Conservation (phyloP, 2,797 vertebrate species). For the Cheirogaleus major region DNA sequence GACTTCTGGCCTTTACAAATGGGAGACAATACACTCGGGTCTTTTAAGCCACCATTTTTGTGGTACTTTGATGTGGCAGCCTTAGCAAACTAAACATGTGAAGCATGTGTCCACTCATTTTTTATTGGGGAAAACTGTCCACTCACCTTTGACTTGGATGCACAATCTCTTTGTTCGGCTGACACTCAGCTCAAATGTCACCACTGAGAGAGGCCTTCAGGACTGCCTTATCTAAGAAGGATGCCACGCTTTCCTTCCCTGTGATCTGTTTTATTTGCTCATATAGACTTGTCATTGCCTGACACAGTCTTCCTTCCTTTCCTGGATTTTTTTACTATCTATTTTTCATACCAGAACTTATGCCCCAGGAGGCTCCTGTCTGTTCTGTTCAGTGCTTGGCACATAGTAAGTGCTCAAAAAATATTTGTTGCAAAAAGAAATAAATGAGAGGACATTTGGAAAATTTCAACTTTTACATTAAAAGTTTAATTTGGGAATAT, state of each 20-base stretch:
- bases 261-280: neutral
- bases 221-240: neutral
- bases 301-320: neutral
- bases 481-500: neutral
- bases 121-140: neutral
- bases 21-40: neutral
- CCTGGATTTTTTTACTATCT: conserved; percentile 38
- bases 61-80: neutral
- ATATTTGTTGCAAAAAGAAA: neutral
- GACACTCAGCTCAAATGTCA: neutral
- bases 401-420: neutral
- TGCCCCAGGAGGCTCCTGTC: neutral
- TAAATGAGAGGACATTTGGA: neutral
- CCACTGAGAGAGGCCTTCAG: neutral
- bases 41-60: neutral
- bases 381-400: neutral
- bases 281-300: neutral
- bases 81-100: fast-evolving
- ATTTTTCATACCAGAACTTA: neutral
- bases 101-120: neutral
- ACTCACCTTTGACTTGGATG: neutral
- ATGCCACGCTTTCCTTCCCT: neutral
- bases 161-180: neutral
- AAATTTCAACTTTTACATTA: neutral
- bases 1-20: neutral